Base-by-base conservation (phyloP, 2,797 vertebrate species). In the Hippopotamyrus pictus region DNA sequence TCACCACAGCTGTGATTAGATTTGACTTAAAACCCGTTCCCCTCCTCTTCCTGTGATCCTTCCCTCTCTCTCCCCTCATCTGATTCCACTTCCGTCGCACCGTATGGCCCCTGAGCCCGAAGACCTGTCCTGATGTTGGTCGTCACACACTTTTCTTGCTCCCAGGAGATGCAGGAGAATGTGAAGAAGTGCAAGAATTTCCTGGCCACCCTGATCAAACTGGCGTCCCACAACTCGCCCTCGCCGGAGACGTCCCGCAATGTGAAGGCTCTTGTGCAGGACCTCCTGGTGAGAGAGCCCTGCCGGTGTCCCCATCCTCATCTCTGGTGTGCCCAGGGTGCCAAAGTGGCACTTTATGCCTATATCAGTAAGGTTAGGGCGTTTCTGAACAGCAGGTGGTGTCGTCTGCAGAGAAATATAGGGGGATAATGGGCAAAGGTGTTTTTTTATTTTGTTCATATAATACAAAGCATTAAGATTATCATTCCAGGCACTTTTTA, bases 161-260 rank as follows among this genome's bases (percentile, higher is more conserved):
- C 89, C 54, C 90, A 97, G 97, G 97, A 97, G 95, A 97, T 97
- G 96, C 97, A 97, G 93, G 97, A 98, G 92, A 97, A 97, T 91
- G 97, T 98, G 92, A 97, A 97, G 92, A 98, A 97, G 93, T 97
- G 97, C 93, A 97, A 97, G 93, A 98, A 98, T 93, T 98, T 97
- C 92, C 93, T 98, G 93, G 96, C 97, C 86, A 97, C 97, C 1
- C 94, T 98, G 79, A 97, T 98, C 93, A 98, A 98, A 92, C 95
- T 98, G 93, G 97, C 97, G 5, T 97, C 97, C 91, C 97, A 97
- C 93, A 97, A 97, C 90, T 97, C 97, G 83, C 97, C 97, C 0
- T 97, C 96, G 65, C 97, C 97, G 0, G 97, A 97, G 95, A 97
- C 97, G 0, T 97, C 97, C 89, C 96, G 95, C 89, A 98, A 98